Evolutionary conservation across 1,140 invertebrate species (phyloP), one percentile per base, ranked within the genome.

Genomic region (Brachystomella parvula): DNA sequence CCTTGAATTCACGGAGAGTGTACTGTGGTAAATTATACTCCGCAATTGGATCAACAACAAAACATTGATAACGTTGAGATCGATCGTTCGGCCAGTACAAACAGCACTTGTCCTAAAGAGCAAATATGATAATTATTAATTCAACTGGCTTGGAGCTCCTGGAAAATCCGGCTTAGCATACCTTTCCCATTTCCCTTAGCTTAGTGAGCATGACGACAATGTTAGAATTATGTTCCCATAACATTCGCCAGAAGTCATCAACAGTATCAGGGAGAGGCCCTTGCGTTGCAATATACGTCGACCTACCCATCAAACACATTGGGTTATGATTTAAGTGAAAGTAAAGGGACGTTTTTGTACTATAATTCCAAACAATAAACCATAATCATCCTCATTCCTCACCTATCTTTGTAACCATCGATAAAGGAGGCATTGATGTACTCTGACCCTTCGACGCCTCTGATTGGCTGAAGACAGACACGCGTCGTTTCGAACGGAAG

Each of bases 11-110:
- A 75, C 97, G 83, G 62, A 99, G 81, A 75, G 97, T 96, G 79
- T 99, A 99, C 76, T 97, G 92, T 15, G 94, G 93, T 94, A 99
- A 98, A 78, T 98, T 97, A 78, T 99, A 99, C 77, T 99, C 97
- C 2, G 95, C 94, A 71, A 99, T 96, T 1, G 95, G 95, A 79
- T 99, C 96, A 0, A 99, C 95, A 17, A 98, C 93, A 81, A 94
- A 95, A 78, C 92, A 96, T 77, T 95, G 90, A 79, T 98, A 97
- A 61, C 94, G 85, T 33, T 94, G 90, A 28, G 94, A 96, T 71
- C 94, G 83, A 76, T 98, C 96, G 73, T 88, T 92, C 0, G 97
- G 97, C 97, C 97, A 99, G 77, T 99, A 99, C 75, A 97, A 94
- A 77, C 95, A 91, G 77, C 96, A 98, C 81, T 98, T 97, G 78